phyloP scores from a whole-genome alignment of 1,140 invertebrate species.

The Heliconius congener region DNA sequence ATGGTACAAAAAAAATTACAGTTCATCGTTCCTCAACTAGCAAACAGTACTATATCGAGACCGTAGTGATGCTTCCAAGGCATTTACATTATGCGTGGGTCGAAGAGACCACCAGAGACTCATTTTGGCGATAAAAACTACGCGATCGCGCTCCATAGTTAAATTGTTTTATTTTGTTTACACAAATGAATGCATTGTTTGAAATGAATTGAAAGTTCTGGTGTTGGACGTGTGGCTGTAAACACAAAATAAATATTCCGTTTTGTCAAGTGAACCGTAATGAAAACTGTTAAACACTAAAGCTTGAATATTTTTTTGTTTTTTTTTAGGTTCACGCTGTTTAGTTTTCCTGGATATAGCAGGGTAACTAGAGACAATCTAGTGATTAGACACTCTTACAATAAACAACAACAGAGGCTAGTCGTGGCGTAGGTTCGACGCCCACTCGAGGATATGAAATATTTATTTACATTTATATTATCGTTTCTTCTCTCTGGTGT shows the following conservation, averaged over 20 bases:
- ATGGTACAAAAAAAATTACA: not conserved
- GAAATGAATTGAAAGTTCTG: not conserved
- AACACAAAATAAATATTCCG: not conserved
- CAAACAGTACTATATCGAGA: not conserved
- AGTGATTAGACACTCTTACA: too few species aligned
- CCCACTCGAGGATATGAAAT: too few species aligned
- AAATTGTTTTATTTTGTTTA: not conserved
- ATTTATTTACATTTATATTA: too few species aligned
- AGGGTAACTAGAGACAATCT: too few species aligned
- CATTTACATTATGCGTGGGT: slow-evolving; percentile 7
- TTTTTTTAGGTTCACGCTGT: too few species aligned
- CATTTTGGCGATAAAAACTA: not conserved
- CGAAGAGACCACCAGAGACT: not conserved
- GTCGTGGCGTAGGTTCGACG: too few species aligned
- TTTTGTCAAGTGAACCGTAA: not conserved
- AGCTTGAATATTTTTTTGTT: not conserved
- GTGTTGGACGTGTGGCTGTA: not conserved
- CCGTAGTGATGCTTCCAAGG: slow-evolving; percentile 8
- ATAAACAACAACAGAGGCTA: too few species aligned
- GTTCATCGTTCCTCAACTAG: not conserved
- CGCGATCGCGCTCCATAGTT: not conserved
- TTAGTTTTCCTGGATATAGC: too few species aligned
- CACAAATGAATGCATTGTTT: not conserved
- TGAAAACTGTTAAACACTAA: not conserved
- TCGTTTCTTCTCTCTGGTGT: too few species aligned